These are phyloP conservation scores for Globodera ellingtonae DNA, from an alignment of 1,140 invertebrate species.

Conservation along the genomic window DNA sequence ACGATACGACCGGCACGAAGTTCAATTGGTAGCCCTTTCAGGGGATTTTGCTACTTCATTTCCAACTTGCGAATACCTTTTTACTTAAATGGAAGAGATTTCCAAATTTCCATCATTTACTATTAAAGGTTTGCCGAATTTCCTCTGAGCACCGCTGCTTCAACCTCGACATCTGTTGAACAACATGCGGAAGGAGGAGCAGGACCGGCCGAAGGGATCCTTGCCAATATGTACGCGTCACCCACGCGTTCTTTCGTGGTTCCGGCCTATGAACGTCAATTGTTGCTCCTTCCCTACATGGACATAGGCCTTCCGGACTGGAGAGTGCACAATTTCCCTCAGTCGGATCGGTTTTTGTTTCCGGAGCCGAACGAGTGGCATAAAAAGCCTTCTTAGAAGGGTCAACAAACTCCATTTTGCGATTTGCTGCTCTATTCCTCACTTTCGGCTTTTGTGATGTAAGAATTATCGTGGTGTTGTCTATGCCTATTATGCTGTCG, in stretches of 20 bases:
- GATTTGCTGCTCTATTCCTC: too few relatives aligned
- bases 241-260: conserved; percentile 35
- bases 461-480: too few relatives aligned
- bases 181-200: not conserved
- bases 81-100: too few relatives aligned
- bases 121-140: conserved; percentile 18
- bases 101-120: not conserved
- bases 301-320: conserved; percentile 40
- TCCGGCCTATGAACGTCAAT: conserved; percentile 27
- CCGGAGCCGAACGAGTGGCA: conserved; percentile 12
- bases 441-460: too few relatives aligned
- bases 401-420: not conserved
- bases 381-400: not conserved
- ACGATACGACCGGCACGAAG: not conserved
- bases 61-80: too few relatives aligned
- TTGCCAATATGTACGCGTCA: conserved; percentile 10
- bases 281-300: conserved; percentile 39
- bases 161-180: conserved; percentile 1
- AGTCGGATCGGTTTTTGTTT: conserved; percentile 32
- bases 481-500: too few relatives aligned
- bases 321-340: conserved; percentile 39
- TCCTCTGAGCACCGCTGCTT: not conserved
- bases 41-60: not conserved
- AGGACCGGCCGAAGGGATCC: not conserved
- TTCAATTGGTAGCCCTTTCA: conserved; percentile 9